phyloP scores from a whole-genome alignment of 2,797 vertebrate genomes.

The Myotis myotis region DNA sequence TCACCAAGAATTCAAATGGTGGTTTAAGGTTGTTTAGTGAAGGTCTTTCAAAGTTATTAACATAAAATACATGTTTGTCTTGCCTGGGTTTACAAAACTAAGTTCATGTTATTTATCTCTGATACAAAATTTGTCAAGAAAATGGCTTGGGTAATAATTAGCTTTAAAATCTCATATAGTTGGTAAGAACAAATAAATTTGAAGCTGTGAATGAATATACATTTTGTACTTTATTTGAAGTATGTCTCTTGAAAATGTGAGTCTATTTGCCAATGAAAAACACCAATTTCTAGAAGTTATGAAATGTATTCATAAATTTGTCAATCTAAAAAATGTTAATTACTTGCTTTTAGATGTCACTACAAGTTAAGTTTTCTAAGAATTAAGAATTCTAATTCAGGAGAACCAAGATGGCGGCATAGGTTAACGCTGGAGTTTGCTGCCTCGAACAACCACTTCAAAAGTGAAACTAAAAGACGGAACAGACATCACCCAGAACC shows the following conservation, averaged over 20 bases:
- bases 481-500: too few relatives aligned
- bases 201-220: background rate
- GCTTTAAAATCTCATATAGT: background rate
- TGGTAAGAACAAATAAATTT: background rate
- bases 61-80: background rate
- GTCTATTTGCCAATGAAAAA: background rate
- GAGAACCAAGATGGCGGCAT: too few relatives aligned
- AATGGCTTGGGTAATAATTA: background rate
- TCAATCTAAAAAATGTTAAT: background rate
- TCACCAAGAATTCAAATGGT: too few relatives aligned
- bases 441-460: too few relatives aligned
- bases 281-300: background rate
- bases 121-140: background rate
- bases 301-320: background rate
- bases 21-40: too few relatives aligned
- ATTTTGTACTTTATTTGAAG: background rate
- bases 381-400: background rate
- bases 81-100: background rate
- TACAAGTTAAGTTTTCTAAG: background rate
- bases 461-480: too few relatives aligned
- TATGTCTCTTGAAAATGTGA: background rate
- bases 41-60: background rate
- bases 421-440: too few relatives aligned
- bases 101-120: background rate
- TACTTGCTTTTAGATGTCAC: background rate